Percentiles rank a stretch among this genome's conserved stretches.
phyloP scores from a whole-genome alignment of 2,888 invertebrate genomes.

The Eilema sororculum region DNA sequence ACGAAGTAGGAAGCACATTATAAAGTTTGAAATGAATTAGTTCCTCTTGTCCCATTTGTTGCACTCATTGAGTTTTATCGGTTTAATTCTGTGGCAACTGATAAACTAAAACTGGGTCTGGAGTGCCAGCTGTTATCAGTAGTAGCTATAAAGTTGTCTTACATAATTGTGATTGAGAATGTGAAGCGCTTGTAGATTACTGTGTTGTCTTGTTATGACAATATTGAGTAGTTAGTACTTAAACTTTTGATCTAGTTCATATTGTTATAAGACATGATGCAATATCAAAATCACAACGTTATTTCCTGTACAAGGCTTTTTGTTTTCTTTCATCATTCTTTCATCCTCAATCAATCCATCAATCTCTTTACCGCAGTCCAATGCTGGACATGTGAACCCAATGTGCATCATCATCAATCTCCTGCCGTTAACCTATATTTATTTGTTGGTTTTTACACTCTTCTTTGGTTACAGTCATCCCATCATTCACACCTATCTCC shows the following conservation, averaged over 20 bases:
- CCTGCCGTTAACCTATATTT: too few relatives aligned
- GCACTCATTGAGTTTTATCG: slow-evolving; percentile 47
- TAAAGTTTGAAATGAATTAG: slow-evolving; percentile 42
- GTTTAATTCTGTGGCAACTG: slow-evolving; percentile 41
- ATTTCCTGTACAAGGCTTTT: neutral
- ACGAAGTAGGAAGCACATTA: slow-evolving; percentile 32
- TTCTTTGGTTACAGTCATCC: too few relatives aligned
- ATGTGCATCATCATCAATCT: too few relatives aligned
- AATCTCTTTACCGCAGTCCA: too few relatives aligned
- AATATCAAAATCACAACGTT: neutral
- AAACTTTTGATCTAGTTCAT: neutral
- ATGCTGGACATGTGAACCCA: too few relatives aligned
- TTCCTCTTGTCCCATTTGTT: slow-evolving; percentile 43
- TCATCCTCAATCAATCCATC: too few relatives aligned
- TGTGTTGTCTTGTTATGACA: slow-evolving; percentile 9
- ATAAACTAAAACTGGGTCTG: slow-evolving; percentile 48
- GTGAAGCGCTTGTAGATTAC: slow-evolving; percentile 7
- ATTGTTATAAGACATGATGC: neutral
- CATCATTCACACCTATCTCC: too few relatives aligned
- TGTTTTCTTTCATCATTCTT: too few relatives aligned
- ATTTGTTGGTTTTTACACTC: too few relatives aligned
- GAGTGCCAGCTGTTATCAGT: slow-evolving; percentile 31
- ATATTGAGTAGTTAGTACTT: slow-evolving; percentile 10
- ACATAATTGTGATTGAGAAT: slow-evolving; percentile 48
- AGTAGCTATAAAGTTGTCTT: slow-evolving; percentile 35